phyloP scores from a whole-genome alignment of 2,888 invertebrate genomes.

The Drosophila heteroneura region DNA sequence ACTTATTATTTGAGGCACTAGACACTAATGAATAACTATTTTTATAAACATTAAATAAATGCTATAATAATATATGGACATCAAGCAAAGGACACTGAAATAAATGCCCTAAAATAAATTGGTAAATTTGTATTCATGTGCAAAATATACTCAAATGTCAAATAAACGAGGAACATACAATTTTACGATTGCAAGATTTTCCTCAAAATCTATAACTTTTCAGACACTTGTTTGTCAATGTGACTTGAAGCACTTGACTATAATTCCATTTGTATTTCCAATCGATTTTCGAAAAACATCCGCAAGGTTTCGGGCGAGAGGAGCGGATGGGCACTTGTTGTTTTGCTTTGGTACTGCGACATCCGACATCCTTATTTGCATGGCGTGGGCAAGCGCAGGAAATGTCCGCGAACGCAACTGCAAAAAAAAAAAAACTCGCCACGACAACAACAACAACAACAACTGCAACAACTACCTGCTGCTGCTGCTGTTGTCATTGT shows the following conservation, averaged over 20 bases:
- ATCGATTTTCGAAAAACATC: conserved; percentile 61
- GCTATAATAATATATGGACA: no score
- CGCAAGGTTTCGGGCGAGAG: conserved; percentile 26
- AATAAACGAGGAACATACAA: not conserved
- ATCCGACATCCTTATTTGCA: conserved; percentile 72
- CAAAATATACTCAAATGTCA: not conserved
- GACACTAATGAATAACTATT: not conserved
- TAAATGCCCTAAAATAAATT: not conserved
- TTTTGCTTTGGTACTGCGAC: conserved; percentile 53
- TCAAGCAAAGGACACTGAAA: no score
- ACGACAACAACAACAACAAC: conserved; percentile 18
- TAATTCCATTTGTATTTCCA: conserved; percentile 8
- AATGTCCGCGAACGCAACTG: conserved; percentile 61
- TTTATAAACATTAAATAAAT: no score
- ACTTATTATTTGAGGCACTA: not conserved
- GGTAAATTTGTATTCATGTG: not conserved
- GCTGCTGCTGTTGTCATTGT: conserved; percentile 22
- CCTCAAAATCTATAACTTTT: not conserved
- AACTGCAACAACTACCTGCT: conserved; percentile 56
- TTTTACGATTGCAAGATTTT: not conserved
- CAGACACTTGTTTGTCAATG: not conserved
- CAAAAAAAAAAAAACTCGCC: conserved; percentile 24
- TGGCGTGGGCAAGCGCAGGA: conserved; percentile 67
- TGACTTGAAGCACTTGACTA: conserved; percentile 31
- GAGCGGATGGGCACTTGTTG: conserved; percentile 53